These are phyloP conservation scores for Lasioglossum marginatum DNA, from an alignment of 2,888 invertebrate species.

Conservation along the genomic window DNA sequence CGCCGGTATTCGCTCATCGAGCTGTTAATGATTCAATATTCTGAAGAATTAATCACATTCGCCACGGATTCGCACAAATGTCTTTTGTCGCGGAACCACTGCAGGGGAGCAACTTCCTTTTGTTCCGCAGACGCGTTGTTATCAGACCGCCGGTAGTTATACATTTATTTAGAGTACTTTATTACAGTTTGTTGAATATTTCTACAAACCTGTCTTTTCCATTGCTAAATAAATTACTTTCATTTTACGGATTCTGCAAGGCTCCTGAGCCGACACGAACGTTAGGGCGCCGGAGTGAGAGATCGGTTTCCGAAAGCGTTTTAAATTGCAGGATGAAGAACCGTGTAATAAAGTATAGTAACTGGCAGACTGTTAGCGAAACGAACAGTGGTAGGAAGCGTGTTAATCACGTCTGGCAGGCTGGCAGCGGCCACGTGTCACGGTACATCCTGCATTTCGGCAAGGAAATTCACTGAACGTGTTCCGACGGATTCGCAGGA, in stretches of 20 bases:
- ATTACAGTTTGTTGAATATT: background rate
- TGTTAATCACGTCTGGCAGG: background rate
- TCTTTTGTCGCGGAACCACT: background rate
- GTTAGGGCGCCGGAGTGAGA: too few relatives aligned
- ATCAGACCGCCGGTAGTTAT: background rate
- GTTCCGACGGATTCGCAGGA: constrained; percentile 46
- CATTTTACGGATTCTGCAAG: too few relatives aligned
- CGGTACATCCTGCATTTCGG: constrained; percentile 20
- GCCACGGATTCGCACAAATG: background rate
- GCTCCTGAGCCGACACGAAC: too few relatives aligned
- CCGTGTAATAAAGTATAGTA: background rate
- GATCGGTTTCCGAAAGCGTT: too few relatives aligned
- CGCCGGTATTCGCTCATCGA: background rate
- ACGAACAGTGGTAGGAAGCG: background rate
- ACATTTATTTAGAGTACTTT: background rate
- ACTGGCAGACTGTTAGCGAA: background rate
- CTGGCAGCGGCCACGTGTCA: constrained; percentile 20
- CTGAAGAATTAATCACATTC: background rate
- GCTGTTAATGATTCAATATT: background rate
- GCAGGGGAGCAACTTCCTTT: background rate
- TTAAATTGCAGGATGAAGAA: too few relatives aligned
- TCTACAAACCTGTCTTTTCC: too few relatives aligned
- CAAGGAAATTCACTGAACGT: constrained; percentile 41
- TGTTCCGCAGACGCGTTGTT: background rate
- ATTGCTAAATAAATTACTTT: too few relatives aligned